phyloP scores from a whole-genome alignment of 2,113 vertebrate species.

The Seriola dumerili region DNA sequence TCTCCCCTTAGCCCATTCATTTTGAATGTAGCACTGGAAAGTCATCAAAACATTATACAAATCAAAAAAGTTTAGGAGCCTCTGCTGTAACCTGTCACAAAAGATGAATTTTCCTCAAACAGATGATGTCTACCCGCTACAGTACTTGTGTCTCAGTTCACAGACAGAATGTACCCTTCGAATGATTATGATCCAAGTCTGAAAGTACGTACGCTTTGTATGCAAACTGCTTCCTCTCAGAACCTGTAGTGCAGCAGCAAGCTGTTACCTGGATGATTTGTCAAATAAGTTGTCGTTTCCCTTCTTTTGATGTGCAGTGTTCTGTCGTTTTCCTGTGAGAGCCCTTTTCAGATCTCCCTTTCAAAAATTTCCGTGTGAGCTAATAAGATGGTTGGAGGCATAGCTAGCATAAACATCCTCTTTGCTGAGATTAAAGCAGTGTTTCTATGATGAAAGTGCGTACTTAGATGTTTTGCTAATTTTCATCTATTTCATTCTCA shows the following conservation, averaged over 20 bases:
- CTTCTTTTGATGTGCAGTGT: slow-evolving; percentile 74
- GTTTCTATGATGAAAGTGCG: slow-evolving; percentile 68
- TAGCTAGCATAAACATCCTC: slow-evolving; percentile 62
- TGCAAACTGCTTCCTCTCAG: slow-evolving; percentile 39
- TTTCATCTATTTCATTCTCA: slow-evolving; percentile 55
- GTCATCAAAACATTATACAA: slow-evolving; percentile 46
- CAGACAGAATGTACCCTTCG: slow-evolving; percentile 9
- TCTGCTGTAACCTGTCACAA: slow-evolving; percentile 35
- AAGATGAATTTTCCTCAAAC: slow-evolving; percentile 43
- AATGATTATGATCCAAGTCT: slow-evolving; percentile 30
- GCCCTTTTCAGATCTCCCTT: slow-evolving; percentile 50
- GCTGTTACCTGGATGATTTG: slow-evolving; percentile 56
- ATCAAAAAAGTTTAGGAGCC: slow-evolving; percentile 35
- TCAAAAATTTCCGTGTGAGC: slow-evolving; percentile 47
- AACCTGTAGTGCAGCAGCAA: slow-evolving; percentile 4
- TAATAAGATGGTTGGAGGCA: slow-evolving; percentile 73
- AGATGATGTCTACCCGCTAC: background rate
- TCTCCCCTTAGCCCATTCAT: slow-evolving; percentile 38
- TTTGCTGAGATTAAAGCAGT: slow-evolving; percentile 76
- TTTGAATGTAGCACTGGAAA: slow-evolving; percentile 20
- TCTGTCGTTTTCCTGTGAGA: slow-evolving; percentile 34
- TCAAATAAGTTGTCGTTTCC: slow-evolving; percentile 60
- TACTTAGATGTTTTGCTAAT: slow-evolving; percentile 71
- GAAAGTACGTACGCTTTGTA: slow-evolving; percentile 33
- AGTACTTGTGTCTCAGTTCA: background rate